Percentiles rank a stretch among this genome's conserved stretches.
Evolutionary conservation across 2,113 vertebrate species (phyloP).

Genomic region (Todiramphus chloris): DNA sequence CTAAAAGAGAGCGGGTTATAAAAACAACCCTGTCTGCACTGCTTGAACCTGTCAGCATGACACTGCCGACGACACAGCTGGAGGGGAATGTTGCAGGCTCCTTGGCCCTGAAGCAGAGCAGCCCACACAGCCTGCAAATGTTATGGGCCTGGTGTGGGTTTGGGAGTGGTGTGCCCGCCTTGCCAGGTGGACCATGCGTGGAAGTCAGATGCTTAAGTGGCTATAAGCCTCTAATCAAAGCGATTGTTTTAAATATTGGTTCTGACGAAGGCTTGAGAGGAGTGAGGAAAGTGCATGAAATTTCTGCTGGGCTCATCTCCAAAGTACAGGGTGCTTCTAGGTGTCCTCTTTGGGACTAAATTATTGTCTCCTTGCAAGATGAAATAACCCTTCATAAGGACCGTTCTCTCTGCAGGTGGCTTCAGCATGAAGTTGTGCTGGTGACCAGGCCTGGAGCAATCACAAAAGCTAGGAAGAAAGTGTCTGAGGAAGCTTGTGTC

Average conservation of each 20-base stretch:
- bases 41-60: slow-evolving; percentile 49
- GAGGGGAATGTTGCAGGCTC: background rate
- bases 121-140: slow-evolving; percentile 45
- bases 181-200: slow-evolving; percentile 3
- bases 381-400: background rate
- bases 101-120: background rate
- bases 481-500: background rate
- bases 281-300: background rate
- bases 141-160: background rate
- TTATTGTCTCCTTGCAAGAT: background rate
- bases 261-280: background rate
- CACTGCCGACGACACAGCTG: background rate
- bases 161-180: slow-evolving; percentile 16
- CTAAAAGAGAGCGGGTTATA: slow-evolving; percentile 48
- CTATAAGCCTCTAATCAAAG: slow-evolving; percentile 2
- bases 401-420: background rate
- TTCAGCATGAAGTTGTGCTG: background rate
- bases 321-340: background rate
- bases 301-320: background rate
- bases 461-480: background rate
- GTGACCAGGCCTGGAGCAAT: background rate
- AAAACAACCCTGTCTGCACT: slow-evolving; percentile 48
- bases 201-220: slow-evolving; percentile 38
- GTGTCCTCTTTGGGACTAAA: background rate
- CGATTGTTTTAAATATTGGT: background rate